phyloP scores from a whole-genome alignment of 2,113 vertebrate genomes.

The Ploceus nigricollis region DNA sequence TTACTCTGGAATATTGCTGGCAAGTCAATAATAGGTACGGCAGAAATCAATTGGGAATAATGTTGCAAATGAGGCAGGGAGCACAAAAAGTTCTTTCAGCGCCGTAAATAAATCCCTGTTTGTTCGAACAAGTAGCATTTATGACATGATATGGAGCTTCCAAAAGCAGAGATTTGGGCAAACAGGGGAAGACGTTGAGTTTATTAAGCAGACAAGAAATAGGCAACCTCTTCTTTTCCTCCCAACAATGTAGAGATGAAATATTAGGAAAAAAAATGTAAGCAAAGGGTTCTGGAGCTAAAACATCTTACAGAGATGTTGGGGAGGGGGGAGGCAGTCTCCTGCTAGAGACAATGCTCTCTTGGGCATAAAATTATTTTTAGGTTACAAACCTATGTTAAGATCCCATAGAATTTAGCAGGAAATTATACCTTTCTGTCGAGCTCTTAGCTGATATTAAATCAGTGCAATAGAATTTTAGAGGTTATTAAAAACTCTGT shows the following conservation, averaged over 20 bases:
- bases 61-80: conserved; percentile 43
- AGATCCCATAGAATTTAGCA: background rate
- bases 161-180: conserved; percentile 28
- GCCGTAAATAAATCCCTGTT: conserved; percentile 14
- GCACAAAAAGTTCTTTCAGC: conserved; percentile 52
- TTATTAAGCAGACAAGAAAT: background rate
- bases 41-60: conserved; percentile 63
- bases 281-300: background rate
- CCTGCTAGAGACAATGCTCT: background rate
- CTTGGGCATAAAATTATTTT: conserved; percentile 8
- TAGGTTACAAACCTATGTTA: background rate
- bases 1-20: conserved; percentile 68
- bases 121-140: conserved; percentile 27
- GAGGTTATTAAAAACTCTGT: conserved; percentile 29
- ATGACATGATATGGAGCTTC: conserved; percentile 15
- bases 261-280: background rate
- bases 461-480: background rate
- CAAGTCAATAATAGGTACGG: conserved; percentile 52
- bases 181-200: background rate
- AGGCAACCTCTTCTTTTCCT: background rate
- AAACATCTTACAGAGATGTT: background rate
- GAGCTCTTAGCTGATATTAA: background rate
- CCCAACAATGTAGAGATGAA: background rate
- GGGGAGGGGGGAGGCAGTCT: background rate
- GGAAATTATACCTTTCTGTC: conserved; percentile 30